Base-by-base conservation (phyloP, 1,140 invertebrate species). In the Drosophila rufa region DNA sequence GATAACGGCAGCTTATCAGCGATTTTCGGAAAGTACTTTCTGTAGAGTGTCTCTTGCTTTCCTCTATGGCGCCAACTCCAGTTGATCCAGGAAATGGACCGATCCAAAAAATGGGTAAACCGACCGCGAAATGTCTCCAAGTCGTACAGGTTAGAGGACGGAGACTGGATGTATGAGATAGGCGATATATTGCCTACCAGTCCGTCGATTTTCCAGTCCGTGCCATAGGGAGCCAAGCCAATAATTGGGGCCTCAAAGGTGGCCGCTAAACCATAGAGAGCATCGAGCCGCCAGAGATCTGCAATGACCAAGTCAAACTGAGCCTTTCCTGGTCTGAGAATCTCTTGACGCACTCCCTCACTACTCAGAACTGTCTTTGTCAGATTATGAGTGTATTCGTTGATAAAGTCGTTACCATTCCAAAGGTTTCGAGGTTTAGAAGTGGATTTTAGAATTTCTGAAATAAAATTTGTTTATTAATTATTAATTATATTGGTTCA, bases 31-130 rank as follows among this genome's bases (percentile, higher is more conserved):
- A 87, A 90, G 55, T 91, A 93, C 58, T 82, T 73, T 14, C 85
- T 71, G 17, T 93, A 82, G 0, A 94, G 50, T 17, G 64, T 19
- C 15, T 79, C 50, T 4, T 94, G 93, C 7, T 38, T 33, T 0
- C 91, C 87, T 14, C 90, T 47, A n/a, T 69, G 62, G 2, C 53
- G 15, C 42, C 71, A 79, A 4, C 82, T 43, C 61, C 80, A 75
- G 64, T 94, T 94, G 2, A 65, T 43, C 64, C 56, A 69, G 2
- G 25, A 15, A 9, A 73, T 17, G 5, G 70, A 12, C 22, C 27
- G 67, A 5, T 60, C 67, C 22, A 73, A 22, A 33, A 73, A 51
- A 1, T 60, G 22, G 0, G 2, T 0, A 5, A 73, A 36, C 0
- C 70, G 67, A 6, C 68, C 46, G 1, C 4, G 0, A 12, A 22